A percentile compares a stretch with the other conserved stretches of the same genome.
phyloP scores from a whole-genome alignment of 2,797 vertebrate genomes.

The Characodon lateralis region DNA sequence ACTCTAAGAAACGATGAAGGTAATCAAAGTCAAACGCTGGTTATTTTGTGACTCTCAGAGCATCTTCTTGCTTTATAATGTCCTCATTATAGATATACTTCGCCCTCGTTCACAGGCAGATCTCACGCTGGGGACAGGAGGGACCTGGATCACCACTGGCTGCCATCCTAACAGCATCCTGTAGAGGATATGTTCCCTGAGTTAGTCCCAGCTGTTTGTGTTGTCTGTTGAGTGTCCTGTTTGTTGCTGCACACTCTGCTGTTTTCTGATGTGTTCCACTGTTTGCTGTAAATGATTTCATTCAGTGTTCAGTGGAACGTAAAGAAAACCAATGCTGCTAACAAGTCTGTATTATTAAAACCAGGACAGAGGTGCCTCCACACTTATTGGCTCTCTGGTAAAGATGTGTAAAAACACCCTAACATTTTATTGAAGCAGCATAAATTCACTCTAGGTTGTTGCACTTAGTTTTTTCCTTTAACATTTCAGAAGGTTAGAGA shows the following conservation, averaged over 20 bases:
- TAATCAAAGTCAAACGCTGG: background rate
- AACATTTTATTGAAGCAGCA: background rate
- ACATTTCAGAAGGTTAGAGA: background rate
- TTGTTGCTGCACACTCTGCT: background rate
- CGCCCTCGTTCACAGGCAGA: background rate
- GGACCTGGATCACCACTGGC: background rate
- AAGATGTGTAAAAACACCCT: background rate
- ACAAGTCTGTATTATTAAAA: slow-evolving; percentile 8
- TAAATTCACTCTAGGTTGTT: background rate
- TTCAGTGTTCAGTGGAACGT: background rate
- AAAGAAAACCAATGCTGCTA: background rate
- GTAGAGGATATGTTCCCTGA: background rate
- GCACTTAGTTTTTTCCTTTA: background rate
- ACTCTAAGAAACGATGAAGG: background rate
- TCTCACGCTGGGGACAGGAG: background rate
- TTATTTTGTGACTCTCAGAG: background rate
- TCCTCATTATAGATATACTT: background rate
- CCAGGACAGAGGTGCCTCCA: background rate
- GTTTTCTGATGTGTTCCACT: slow-evolving; percentile 4
- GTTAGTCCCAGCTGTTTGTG: background rate
- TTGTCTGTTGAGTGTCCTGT: slow-evolving; percentile 8
- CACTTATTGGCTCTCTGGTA: background rate
- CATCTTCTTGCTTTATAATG: slow-evolving; percentile 1
- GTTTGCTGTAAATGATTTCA: background rate
- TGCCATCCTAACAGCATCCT: background rate